These are phyloP conservation scores for Cryptus armator DNA, from an alignment of 2,888 invertebrate genomes.

Conservation along the genomic window DNA sequence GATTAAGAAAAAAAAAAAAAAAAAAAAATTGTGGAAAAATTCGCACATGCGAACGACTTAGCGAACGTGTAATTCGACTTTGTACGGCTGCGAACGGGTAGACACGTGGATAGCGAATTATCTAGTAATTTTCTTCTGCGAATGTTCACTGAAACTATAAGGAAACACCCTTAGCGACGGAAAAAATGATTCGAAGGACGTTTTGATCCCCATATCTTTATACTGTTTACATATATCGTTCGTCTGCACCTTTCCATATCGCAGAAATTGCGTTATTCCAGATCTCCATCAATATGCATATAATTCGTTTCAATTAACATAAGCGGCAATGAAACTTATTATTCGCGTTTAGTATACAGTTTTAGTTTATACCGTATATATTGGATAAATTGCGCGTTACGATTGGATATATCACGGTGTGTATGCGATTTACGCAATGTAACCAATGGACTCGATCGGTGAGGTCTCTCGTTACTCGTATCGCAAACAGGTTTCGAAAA, in stretches of 20 bases:
- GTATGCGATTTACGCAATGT: conserved; percentile 33
- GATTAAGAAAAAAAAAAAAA: too few species aligned
- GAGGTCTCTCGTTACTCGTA: neutral
- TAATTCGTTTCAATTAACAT: conserved; percentile 26
- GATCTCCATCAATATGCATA: conserved; percentile 49
- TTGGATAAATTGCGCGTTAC: conserved; percentile 4
- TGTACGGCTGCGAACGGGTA: neutral
- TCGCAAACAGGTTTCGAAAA: conserved; percentile 8
- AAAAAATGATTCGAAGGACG: conserved; percentile 45
- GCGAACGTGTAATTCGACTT: neutral
- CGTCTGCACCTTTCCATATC: conserved; percentile 30
- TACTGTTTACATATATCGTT: neutral
- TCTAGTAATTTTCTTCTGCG: neutral
- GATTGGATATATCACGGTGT: neutral
- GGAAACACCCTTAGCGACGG: neutral
- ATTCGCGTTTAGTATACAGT: neutral
- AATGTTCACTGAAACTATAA: neutral
- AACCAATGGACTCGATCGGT: conserved; percentile 7
- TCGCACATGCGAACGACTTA: neutral
- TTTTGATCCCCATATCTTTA: neutral
- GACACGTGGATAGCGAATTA: neutral
- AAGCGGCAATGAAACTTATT: conserved; percentile 6
- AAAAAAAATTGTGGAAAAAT: neutral
- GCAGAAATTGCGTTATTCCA: conserved; percentile 23
- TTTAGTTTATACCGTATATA: neutral